Conservation (phyloP, 1,140 invertebrate species). For the Thereuonema tuberculata region DNA sequence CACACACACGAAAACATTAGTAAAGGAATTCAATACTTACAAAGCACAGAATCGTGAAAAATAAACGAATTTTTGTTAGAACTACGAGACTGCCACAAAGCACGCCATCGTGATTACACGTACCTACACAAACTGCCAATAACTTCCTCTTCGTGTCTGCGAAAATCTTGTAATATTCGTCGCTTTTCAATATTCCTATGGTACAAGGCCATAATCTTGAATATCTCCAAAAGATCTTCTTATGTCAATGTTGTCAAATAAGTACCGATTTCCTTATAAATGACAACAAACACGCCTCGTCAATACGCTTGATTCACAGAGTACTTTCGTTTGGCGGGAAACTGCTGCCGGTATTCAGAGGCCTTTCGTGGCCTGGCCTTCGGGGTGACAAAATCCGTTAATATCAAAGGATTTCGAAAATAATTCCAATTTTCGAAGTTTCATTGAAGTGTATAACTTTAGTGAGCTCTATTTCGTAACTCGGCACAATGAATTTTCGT, state of each 20-base stretch:
- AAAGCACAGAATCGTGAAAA: too few relatives aligned
- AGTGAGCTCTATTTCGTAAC: neutral
- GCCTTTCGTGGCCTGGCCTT: neutral
- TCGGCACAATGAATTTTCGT: neutral
- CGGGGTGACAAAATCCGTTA: neutral
- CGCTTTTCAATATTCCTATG: conserved; percentile 27
- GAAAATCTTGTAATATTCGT: conserved; percentile 26
- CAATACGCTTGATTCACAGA: conserved; percentile 1
- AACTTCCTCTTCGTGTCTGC: conserved; percentile 30
- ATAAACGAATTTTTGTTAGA: too few relatives aligned
- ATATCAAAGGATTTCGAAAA: neutral
- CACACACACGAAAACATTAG: too few relatives aligned
- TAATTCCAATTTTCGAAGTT: neutral
- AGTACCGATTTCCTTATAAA: neutral
- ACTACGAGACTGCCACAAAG: too few relatives aligned
- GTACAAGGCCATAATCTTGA: conserved; percentile 24
- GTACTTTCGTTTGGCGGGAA: conserved; percentile 7
- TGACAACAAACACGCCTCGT: neutral
- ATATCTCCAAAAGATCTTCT: neutral
- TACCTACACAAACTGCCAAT: conserved; percentile 32
- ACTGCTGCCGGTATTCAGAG: conserved; percentile 6
- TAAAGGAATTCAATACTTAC: too few relatives aligned
- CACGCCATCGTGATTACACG: conserved; percentile 7
- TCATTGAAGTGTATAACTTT: neutral
- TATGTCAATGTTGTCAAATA: neutral